Percentiles rank a stretch among this genome's conserved stretches.
Conservation (phyloP, 2,797 vertebrate genomes). For the Anguilla obscura region DNA sequence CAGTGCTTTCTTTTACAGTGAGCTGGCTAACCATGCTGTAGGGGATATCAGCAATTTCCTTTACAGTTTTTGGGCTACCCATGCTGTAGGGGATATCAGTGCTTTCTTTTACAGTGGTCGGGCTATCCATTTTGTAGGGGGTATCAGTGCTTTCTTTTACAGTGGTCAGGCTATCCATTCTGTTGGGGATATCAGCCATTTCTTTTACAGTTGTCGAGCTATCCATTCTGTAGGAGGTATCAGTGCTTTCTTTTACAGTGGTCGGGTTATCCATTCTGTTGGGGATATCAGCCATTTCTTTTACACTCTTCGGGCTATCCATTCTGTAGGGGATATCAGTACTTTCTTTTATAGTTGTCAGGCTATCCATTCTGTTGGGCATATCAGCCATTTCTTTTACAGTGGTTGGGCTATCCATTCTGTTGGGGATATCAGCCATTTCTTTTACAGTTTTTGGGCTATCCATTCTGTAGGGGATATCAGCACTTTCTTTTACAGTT, state of each 20-base stretch:
- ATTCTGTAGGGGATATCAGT: background rate
- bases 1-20: background rate
- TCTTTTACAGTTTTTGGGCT: too few species aligned
- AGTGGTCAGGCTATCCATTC: background rate
- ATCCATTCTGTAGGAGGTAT: constrained; percentile 19
- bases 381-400: background rate
- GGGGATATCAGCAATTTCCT: background rate
- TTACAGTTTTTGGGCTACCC: background rate
- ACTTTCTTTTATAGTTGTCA: background rate
- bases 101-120: background rate
- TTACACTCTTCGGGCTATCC: background rate
- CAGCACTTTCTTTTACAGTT: too few species aligned
- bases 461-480: too few species aligned
- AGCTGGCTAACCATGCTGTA: background rate
- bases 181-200: background rate
- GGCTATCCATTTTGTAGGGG: constrained; percentile 24
- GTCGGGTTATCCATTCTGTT: background rate
- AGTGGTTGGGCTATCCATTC: background rate
- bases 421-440: background rate
- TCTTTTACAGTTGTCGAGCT: background rate
- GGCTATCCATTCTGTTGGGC: background rate
- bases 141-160: too few species aligned
- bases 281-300: background rate
- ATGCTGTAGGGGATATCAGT: background rate
- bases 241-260: background rate